Base-by-base conservation (phyloP, 2,888 invertebrate genomes). In the Melikaiella ostensackeni region DNA sequence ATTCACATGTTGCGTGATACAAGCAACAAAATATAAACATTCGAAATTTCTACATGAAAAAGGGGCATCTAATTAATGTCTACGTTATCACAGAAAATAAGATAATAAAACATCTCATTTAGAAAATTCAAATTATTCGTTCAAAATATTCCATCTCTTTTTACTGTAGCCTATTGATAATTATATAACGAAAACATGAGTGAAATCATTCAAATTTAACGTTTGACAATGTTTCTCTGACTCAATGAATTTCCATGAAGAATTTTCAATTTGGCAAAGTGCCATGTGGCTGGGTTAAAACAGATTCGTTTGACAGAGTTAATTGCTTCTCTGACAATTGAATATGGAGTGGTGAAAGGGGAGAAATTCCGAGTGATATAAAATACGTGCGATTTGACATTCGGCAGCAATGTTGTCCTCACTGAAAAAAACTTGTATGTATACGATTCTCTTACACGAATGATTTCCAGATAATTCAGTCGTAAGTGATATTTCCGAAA, bases 181-280 rank as follows among this genome's bases (percentile, higher is more conserved):
- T 57, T n/a, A 4, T 57, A 9, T 24, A 1, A 57, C 13, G 21
- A 13, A 46, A 30, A 66, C 46, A 30, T 30, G 50, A 27, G 11
- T 6, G n/a, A 70, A 50, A 50, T 24, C 9, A 38, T 30, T 30
- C n/a, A 30, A 70, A 70, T 70, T 70, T 30, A 5, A n/a, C 42
- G 30, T 38, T 70, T 70, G 33, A 50, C 46, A 50, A 70, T 70
- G 70, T 70, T 70, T 70, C 70, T 19, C 27, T 13, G 70, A 50
- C 30, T 70, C 30, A 13, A 50, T 70, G 70, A 70, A 50, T 70
- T 50, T 70, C 11, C 30, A 70, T 70, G 70, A 70, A 46, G 46
- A 70, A 70, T 70, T 70, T 70, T 70, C 70, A 27, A 66, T 50
- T 66, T 70, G 70, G 70, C 70, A 50, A 70, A 70, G 19, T 70